Evolutionary conservation across 2,888 invertebrate species (phyloP), one percentile per base, ranked within the genome.

Genomic region (Gymnosoma rotundatum): DNA sequence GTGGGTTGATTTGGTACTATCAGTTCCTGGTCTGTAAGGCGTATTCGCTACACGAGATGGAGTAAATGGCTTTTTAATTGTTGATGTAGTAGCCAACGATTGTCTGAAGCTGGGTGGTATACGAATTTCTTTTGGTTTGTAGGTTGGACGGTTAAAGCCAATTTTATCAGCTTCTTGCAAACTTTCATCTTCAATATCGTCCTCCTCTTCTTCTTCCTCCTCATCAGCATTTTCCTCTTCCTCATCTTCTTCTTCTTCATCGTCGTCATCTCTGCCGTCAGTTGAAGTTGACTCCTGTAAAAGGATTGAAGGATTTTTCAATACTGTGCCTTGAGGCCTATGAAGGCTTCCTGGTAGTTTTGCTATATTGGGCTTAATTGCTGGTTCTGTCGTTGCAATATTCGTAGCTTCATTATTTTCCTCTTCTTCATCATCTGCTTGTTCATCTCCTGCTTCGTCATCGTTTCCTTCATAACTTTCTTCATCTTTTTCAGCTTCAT

Each of bases 91-190:
- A 0, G 83, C 67, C 18, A 88, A 83, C 3, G 83, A 72, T 0
- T 88, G 87, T 5, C 89, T 87, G 50, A 76, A 83, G 10, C 87
- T 89, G 0, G 88, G 87, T 16, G 86, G 87, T 20, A 79, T 87
- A 10, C 88, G 89, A 78, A 88, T 89, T 9, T 88, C 86, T 66
- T 87, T 87, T 18, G 86, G 83, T 14, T 73, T 86, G 50, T 87
- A 87, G 7, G 50, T 10, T 80, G 78, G 54, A 72, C 83, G n/a
- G 54, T 87, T 88, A 0, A 67, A 38, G 21, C 12, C 16, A 0
- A 25, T 0, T 54, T 86, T 87, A 2, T 78, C 58, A 5, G 72
- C 63, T 0, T 86, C 83, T 32, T 32, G 32, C 32, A 32, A 32
- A 1, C 66, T 74, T 0, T 87, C 88, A 2, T 86, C 83, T 0